These are phyloP conservation scores for Microcebus tavaratra DNA, from an alignment of 2,113 vertebrate species.

Conservation along the genomic window DNA sequence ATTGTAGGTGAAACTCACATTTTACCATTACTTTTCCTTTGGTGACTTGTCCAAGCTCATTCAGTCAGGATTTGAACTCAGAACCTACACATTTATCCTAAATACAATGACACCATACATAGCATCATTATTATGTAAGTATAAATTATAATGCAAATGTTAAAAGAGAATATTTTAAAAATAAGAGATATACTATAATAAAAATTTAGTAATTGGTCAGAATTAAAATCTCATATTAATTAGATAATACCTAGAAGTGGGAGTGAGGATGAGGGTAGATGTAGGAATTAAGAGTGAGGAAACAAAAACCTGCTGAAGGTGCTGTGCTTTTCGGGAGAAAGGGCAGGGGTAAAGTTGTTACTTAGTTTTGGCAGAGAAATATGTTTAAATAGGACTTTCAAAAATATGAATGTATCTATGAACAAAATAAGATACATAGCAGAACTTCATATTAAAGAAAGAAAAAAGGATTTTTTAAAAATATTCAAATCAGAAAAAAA, in stretches of 20 bases:
- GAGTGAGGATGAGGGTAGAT: neutral
- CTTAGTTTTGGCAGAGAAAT: neutral
- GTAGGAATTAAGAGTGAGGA: neutral
- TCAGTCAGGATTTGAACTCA: neutral
- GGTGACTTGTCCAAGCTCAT: neutral
- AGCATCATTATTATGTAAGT: neutral
- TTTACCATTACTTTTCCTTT: neutral
- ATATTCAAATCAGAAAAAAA: neutral
- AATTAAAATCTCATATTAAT: slow-evolving; percentile 33
- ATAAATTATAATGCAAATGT: neutral
- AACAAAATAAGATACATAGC: neutral
- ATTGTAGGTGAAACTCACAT: neutral
- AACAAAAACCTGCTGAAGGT: neutral
- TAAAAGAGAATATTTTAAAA: slow-evolving; percentile 31
- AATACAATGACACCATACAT: neutral
- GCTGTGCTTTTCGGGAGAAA: neutral
- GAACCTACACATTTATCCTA: neutral
- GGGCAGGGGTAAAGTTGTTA: neutral
- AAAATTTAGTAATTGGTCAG: neutral
- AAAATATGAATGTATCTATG: neutral
- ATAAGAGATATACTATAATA: neutral
- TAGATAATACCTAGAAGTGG: neutral
- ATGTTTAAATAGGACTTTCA: slow-evolving; percentile 3
- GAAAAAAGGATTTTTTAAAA: neutral
- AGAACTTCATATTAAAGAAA: neutral